Percentiles rank a stretch among this genome's conserved stretches.
Evolutionary conservation across 2,113 vertebrate species (phyloP).

Genomic region (Prolemur simus): DNA sequence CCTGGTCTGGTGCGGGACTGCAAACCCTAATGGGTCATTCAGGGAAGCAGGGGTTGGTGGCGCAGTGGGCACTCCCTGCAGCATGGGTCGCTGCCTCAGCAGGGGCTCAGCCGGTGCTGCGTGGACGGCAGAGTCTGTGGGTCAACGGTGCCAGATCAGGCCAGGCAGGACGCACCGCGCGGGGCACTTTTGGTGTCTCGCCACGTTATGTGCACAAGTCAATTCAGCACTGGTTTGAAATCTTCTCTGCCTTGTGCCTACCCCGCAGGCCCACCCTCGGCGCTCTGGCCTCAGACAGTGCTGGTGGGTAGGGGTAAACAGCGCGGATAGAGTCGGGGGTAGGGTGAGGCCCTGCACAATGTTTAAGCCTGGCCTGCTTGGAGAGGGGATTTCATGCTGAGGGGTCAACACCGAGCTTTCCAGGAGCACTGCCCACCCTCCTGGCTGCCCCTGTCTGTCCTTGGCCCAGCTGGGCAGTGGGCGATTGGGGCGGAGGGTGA

Average conservation of each 20-base stretch:
- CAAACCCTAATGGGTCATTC: not conserved
- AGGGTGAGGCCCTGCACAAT: fast-evolving
- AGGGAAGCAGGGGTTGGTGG: not conserved
- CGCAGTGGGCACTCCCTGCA: fast-evolving
- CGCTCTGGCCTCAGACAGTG: not conserved
- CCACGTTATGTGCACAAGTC: fast-evolving
- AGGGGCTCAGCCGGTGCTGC: not conserved
- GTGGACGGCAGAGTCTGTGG: not conserved
- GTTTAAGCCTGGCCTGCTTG: not conserved
- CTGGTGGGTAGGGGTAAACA: fast-evolving
- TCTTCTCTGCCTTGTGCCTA: not conserved
- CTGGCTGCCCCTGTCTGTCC: not conserved
- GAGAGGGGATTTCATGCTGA: not conserved
- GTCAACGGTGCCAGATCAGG: not conserved
- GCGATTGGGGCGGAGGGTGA: slow-evolving; percentile 32
- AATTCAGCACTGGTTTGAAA: not conserved
- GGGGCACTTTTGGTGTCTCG: not conserved
- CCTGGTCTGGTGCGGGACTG: not conserved
- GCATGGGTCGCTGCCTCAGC: not conserved
- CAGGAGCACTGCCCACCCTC: not conserved
- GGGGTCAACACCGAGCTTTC: not conserved
- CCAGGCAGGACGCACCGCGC: fast-evolving
- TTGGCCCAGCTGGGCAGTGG: slow-evolving; percentile 39
- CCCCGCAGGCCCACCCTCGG: not conserved
- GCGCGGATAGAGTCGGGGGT: not conserved